Evolutionary conservation across 2,888 invertebrate species (phyloP), one percentile per base, ranked within the genome.

Genomic region (Priapulus caudatus): DNA sequence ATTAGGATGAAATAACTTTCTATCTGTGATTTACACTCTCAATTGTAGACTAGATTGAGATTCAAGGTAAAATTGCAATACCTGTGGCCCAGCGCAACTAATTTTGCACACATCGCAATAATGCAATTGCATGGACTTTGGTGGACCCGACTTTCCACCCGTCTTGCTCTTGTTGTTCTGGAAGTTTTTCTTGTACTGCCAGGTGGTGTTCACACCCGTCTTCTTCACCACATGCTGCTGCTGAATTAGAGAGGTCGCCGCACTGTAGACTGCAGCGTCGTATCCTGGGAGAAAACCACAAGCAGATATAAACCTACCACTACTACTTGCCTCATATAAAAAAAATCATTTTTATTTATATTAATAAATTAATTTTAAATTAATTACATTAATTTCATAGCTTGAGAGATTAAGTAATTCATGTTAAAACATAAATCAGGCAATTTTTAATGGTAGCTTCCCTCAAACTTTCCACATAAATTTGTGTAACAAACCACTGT

Each of bases 81-180:
- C 82, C 78, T 88, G 88, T 2, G 89, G 89, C 0, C 91, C 91
- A 58, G 90, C 91, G 73, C 91, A 95, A 67, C 92, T 93, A 66
- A 97, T 95, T 74, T 97, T 95, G 74, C 98, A 98, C 15, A 95
- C 91, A 72, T 98, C 95, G 71, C 97, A 98, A 74, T 95, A 98
- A 73, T 93, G 93, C 59, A 95, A 76, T 68, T 91, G 89, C 69
- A 90, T 89, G 23, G 89, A 86, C 65, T 89, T 87, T 18, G 89
- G 88, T 52, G 88, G 85, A 22, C n/a, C n/a, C n/a, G n/a, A n/a
- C n/a, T n/a, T 66, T 18, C 63, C 58, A 58, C 51, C 56, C 55
- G 18, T 23, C 60, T 60, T 47, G 54, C 54, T 23, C 58, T 59
- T 15, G 57, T 56, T 19, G 59, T 59, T 5, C 15, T 1, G 61